These are phyloP conservation scores for Sebastes vulpes DNA, from an alignment of 2,797 vertebrate species.

Conservation along the genomic window DNA sequence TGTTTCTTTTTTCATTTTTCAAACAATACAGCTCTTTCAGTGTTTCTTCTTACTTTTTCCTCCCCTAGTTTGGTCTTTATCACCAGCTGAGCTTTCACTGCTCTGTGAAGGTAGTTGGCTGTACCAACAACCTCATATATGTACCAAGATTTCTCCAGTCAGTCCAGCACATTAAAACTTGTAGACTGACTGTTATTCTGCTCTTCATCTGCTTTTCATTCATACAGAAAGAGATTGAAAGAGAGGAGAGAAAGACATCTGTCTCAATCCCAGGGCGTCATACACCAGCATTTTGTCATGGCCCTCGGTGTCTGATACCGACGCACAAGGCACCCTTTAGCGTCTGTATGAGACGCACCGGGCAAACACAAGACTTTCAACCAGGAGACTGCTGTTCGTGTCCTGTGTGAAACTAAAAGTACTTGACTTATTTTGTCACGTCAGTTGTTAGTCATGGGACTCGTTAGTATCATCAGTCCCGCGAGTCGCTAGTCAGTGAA, in stretches of 20 bases:
- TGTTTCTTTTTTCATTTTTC: neutral
- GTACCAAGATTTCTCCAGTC: neutral
- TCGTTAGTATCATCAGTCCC: too few relatives aligned
- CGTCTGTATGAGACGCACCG: neutral
- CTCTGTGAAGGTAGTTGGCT: neutral
- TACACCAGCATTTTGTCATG: too few relatives aligned
- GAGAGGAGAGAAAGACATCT: neutral
- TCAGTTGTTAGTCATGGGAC: too few relatives aligned
- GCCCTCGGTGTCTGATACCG: too few relatives aligned
- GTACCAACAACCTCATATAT: too few relatives aligned
- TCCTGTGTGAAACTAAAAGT: too few relatives aligned
- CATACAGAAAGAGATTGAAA: slow-evolving; percentile 9
- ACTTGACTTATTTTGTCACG: neutral
- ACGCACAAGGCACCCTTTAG: too few relatives aligned
- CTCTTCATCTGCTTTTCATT: slow-evolving; percentile 73
- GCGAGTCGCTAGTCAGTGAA: too few relatives aligned
- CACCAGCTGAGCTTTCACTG: neutral
- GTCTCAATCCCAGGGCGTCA: too few relatives aligned
- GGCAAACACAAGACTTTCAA: too few relatives aligned
- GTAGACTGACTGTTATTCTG: slow-evolving; percentile 25
- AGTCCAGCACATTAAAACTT: neutral
- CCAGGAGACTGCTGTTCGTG: too few relatives aligned
- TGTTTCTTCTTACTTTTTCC: neutral
- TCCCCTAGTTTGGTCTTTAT: neutral
- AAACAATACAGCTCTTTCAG: neutral